Percentiles rank a stretch among this genome's conserved stretches.
These are phyloP conservation scores for Phaedon cochleariae DNA, from an alignment of 2,888 invertebrate genomes.

Conservation along the genomic window DNA sequence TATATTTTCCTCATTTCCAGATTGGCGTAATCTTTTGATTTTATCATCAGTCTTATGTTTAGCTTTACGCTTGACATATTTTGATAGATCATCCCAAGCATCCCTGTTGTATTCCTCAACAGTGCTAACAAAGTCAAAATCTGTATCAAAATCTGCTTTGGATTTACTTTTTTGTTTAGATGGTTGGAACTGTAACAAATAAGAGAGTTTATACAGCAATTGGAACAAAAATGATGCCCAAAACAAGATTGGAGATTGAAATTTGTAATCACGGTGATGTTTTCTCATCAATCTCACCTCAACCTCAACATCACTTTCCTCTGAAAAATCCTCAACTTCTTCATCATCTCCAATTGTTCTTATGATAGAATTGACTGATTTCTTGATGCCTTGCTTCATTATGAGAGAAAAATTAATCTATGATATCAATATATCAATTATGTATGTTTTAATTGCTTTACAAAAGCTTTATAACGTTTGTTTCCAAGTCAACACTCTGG, in stretches of 20 bases:
- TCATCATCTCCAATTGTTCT: conserved; percentile 86
- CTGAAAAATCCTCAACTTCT: conserved; percentile 81
- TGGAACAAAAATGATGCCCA: not conserved
- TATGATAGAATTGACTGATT: conserved; percentile 63
- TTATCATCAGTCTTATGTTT: conserved; percentile 86
- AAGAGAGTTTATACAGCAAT: conserved; percentile 45
- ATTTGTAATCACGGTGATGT: no score
- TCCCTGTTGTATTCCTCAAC: conserved; percentile 83
- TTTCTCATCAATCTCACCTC: no score
- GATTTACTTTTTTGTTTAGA: conserved; percentile 75
- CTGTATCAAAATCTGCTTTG: conserved; percentile 80
- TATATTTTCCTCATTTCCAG: conserved; percentile 61
- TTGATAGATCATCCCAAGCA: conserved; percentile 54
- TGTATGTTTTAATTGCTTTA: no score
- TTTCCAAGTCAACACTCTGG: no score
- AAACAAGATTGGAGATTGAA: not conserved
- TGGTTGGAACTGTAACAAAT: conserved; percentile 77
- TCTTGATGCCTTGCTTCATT: conserved; percentile 21
- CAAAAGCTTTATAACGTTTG: no score
- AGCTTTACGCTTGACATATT: conserved; percentile 69
- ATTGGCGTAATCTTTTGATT: conserved; percentile 70
- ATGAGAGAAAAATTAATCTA: not conserved
- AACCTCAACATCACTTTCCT: conserved; percentile 81
- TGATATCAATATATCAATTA: no score
- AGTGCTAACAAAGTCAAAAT: conserved; percentile 82